Conservation (phyloP, 2,797 vertebrate genomes). For the Hypotaenidia philippensis region DNA sequence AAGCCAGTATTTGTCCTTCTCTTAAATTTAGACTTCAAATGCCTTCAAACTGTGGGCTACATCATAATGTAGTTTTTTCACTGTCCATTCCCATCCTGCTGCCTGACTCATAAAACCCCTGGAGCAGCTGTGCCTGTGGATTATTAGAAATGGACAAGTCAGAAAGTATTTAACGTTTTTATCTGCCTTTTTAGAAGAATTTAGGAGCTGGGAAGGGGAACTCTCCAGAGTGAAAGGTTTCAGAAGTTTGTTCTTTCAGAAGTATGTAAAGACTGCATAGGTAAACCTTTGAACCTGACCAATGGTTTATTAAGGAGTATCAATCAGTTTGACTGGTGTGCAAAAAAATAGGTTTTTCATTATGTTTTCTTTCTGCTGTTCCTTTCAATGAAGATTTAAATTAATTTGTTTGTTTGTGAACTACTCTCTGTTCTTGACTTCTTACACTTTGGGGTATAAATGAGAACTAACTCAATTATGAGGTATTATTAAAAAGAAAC, state of each 20-base stretch:
- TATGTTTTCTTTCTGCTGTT: neutral
- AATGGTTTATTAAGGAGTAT: neutral
- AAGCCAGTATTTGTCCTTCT: constrained; percentile 22
- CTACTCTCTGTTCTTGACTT: neutral
- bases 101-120: neutral
- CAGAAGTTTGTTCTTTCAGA: neutral
- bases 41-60: neutral
- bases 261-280: neutral
- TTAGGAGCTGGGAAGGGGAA: neutral
- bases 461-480: neutral
- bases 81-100: neutral
- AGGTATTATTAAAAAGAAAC: neutral
- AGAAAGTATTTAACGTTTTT: neutral
- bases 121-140: neutral
- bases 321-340: neutral
- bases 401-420: neutral
- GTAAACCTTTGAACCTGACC: neutral
- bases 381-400: neutral
- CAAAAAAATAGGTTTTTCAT: neutral
- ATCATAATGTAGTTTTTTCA: neutral
- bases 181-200: neutral
- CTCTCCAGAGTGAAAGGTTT: neutral
- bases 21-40: neutral
- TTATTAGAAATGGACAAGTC: neutral
- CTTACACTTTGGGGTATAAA: neutral